Evolutionary conservation across 1,140 invertebrate species (phyloP), one percentile per base, ranked within the genome.

Genomic region (Potamilus streckersoni): DNA sequence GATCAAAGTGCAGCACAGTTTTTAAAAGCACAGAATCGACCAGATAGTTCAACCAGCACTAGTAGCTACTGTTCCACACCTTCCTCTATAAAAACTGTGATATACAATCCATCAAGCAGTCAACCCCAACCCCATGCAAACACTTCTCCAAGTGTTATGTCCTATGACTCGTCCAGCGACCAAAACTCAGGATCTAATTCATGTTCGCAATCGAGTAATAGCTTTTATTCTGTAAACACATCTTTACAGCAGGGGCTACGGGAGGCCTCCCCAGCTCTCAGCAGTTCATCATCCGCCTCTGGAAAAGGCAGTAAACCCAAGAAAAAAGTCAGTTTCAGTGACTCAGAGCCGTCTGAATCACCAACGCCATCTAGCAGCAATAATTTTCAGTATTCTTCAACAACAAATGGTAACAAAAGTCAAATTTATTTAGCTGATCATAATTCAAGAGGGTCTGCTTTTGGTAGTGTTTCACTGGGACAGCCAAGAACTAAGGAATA

Each of bases 1-100:
- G 74, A 80, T 23, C 64, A 67, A 49, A 64, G 49, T 65, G 62
- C 65, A 61, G 62, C 70, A 68, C 64, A 58, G 14, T 57, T 63
- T 31, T 61, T 69, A 59, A 16, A 38, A 17, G 69, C 56, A 23
- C 70, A 70, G 64, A 73, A 72, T 69, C 80, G 86, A 8, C 86
- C 86, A 15, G 85, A 87, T 27, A 85, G 84, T 71, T 80, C 83
- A 65, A 82, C 82, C 71, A 86, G 85, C 74, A 77, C 83, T 4
- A 86, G 85, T 66, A 86, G 85, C 73, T 73, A 84, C 66, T 85
- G 84, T 78, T 87, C 86, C 15, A 84, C 86, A 19, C 83, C 83
- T 38, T 86, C 84, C 20, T 87, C 86, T 23, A 81, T 79, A 62
- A 80, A 82, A 68, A 83, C 85, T 20, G 80, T 85, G 15, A 86